phyloP scores from a whole-genome alignment of 2,113 vertebrate species.

The Reinhardtius hippoglossoides region DNA sequence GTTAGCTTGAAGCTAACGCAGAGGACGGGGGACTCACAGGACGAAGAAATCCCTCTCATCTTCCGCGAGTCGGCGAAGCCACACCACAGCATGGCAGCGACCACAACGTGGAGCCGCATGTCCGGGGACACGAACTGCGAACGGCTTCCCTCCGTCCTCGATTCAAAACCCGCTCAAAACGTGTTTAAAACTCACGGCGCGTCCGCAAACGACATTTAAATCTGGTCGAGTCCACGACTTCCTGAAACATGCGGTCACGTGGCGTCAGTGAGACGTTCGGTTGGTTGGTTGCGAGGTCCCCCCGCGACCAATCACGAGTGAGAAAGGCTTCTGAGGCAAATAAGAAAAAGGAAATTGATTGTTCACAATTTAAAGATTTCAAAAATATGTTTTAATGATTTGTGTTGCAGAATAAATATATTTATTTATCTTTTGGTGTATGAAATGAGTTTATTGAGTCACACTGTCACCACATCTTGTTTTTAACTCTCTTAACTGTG shows the following conservation, averaged over 20 bases:
- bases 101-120: constrained; percentile 64
- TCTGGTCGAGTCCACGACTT: constrained; percentile 24
- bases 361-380: not conserved
- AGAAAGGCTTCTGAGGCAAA: not conserved
- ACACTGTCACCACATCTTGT: too few relatives aligned
- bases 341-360: not conserved
- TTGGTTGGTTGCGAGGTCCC: constrained; percentile 7
- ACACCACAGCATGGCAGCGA: constrained; percentile 55
- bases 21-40: constrained; percentile 70
- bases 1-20: constrained; percentile 54
- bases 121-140: not conserved
- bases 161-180: constrained; percentile 38
- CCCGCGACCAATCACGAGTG: constrained; percentile 36
- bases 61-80: constrained; percentile 67
- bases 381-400: not conserved
- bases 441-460: too few relatives aligned
- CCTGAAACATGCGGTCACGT: constrained; percentile 67
- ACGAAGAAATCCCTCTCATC: constrained; percentile 80
- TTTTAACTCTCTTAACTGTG: too few relatives aligned
- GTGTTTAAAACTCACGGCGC: constrained; percentile 36
- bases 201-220: constrained; percentile 5
- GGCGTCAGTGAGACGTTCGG: not conserved
- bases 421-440: too few relatives aligned
- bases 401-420: not conserved
- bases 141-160: not conserved